A percentile compares a stretch with the other conserved stretches of the same genome.
These are phyloP conservation scores for Pemphredon lugubris DNA, from an alignment of 2,888 invertebrate species.

Conservation along the genomic window DNA sequence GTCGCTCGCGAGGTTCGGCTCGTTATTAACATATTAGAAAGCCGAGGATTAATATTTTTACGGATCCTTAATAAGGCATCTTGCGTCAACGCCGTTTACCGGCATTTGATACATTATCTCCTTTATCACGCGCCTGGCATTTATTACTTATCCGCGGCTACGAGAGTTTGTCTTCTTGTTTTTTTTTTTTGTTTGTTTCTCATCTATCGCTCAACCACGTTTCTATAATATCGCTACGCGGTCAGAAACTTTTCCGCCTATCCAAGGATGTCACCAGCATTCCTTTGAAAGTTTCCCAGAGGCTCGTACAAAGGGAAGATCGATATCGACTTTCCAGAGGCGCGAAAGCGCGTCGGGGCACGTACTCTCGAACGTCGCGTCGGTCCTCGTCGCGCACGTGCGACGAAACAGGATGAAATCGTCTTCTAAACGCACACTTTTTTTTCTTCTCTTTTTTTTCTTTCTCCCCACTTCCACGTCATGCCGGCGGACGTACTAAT, in stretches of 20 bases:
- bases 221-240: too few species aligned
- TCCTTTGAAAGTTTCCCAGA: slow-evolving; percentile 11
- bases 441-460: too few species aligned
- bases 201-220: too few species aligned
- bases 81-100: slow-evolving; percentile 49
- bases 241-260: slow-evolving; percentile 54
- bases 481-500: slow-evolving; percentile 7
- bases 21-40: slow-evolving; percentile 56
- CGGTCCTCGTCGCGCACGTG: not conserved
- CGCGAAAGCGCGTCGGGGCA: slow-evolving; percentile 51
- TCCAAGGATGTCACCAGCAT: not conserved
- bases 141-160: slow-evolving; percentile 43
- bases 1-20: slow-evolving; percentile 47
- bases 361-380: not conserved
- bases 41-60: slow-evolving; percentile 43
- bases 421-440: slow-evolving; percentile 14
- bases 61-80: slow-evolving; percentile 30
- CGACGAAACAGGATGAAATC: slow-evolving; percentile 33
- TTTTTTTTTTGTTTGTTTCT: too few species aligned
- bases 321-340: slow-evolving; percentile 42
- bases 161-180: too few species aligned
- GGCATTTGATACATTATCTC: slow-evolving; percentile 49
- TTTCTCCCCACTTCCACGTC: slow-evolving; percentile 11
- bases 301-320: slow-evolving; percentile 39
- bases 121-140: slow-evolving; percentile 52